Evolutionary conservation across 1,140 invertebrate species (phyloP).

Genomic region (Drosophila setifemur): DNA sequence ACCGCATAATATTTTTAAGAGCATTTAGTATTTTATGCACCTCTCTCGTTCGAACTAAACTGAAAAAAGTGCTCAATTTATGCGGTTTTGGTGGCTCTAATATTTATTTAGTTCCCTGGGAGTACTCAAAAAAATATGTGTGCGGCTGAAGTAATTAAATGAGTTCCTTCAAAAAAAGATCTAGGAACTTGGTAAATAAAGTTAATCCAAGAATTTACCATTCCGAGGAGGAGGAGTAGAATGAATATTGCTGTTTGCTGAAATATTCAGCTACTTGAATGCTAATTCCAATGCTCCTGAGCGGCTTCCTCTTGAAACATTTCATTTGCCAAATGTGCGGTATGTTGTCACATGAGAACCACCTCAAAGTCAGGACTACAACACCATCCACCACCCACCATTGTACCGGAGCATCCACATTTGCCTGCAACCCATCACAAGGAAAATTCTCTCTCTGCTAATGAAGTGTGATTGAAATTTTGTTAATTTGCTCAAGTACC

Average conservation of each 20-base stretch:
- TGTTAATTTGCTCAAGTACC: slow-evolving; percentile 70
- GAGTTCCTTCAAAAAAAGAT: neutral
- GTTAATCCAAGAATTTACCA: neutral
- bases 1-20: slow-evolving; percentile 64
- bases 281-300: slow-evolving; percentile 13
- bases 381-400: neutral
- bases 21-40: slow-evolving; percentile 66
- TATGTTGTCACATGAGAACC: slow-evolving; percentile 11
- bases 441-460: slow-evolving; percentile 59
- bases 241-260: neutral
- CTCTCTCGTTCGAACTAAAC: slow-evolving; percentile 53
- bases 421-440: slow-evolving; percentile 26
- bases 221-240: too few species aligned
- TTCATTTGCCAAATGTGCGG: slow-evolving; percentile 50
- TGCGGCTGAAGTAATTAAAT: slow-evolving; percentile 53
- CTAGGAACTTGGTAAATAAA: neutral
- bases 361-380: neutral
- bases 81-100: slow-evolving; percentile 29
- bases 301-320: slow-evolving; percentile 23
- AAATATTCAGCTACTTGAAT: slow-evolving; percentile 18
- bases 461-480: slow-evolving; percentile 75
- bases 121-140: slow-evolving; percentile 71
- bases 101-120: slow-evolving; percentile 16
- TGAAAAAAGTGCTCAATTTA: slow-evolving; percentile 38
- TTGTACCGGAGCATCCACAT: slow-evolving; percentile 1